phyloP scores from a whole-genome alignment of 1,140 invertebrate species.

The Tetragonula clypearis region DNA sequence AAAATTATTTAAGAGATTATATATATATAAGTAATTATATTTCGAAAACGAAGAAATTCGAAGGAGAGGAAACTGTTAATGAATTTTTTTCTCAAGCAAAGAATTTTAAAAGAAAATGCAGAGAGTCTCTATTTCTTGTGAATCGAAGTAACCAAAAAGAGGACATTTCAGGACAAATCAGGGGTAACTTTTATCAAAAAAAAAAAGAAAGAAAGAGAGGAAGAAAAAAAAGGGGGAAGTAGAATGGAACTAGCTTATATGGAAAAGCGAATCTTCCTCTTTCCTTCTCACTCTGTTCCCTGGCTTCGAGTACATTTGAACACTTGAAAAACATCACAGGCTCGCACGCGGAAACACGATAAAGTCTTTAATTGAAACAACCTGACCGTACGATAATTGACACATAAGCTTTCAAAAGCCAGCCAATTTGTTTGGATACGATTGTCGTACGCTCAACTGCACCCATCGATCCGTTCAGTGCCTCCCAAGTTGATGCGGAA shows the following conservation, averaged over 20 bases:
- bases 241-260: background rate
- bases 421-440: conserved; percentile 58
- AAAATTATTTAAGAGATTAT: background rate
- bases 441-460: conserved; percentile 57
- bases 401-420: conserved; percentile 54
- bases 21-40: too few relatives aligned
- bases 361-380: conserved; percentile 57
- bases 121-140: background rate
- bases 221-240: background rate
- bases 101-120: background rate
- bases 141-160: background rate
- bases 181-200: background rate
- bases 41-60: too few relatives aligned
- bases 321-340: conserved; percentile 31
- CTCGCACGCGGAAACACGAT: conserved; percentile 34
- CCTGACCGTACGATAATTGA: conserved; percentile 58
- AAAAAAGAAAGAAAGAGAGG: background rate
- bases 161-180: background rate
- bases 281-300: background rate
- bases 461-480: conserved; percentile 48
- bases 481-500: conserved; percentile 32
- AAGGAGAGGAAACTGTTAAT: too few relatives aligned
- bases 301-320: background rate
- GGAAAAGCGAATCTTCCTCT: background rate
- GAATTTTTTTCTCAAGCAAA: background rate